These are phyloP conservation scores for Palythoa grandiflora DNA, from an alignment of 92 coral and sea anemone species.

Conservation along the genomic window DNA sequence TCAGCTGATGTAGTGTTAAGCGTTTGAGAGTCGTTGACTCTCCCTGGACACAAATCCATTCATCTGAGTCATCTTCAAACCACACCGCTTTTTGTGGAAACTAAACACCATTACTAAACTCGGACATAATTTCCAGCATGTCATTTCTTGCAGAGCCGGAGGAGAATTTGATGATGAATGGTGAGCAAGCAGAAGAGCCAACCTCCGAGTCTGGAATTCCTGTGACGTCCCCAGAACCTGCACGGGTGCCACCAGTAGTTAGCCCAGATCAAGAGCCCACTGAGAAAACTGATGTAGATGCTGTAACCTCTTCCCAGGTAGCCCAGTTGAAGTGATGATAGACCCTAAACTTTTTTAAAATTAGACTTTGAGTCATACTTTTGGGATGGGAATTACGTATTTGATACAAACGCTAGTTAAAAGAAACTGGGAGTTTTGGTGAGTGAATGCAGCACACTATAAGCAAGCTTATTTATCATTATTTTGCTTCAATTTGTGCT, in stretches of 20 bases:
- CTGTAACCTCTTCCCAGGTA: slow-evolving; percentile 38
- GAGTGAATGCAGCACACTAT: too few relatives aligned
- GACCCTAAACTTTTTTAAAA: neutral
- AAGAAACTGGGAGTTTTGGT: too few relatives aligned
- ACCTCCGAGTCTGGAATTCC: slow-evolving; percentile 18
- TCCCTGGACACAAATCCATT: too few relatives aligned
- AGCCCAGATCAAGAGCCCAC: slow-evolving; percentile 29
- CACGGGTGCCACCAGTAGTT: slow-evolving; percentile 42
- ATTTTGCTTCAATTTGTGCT: too few relatives aligned
- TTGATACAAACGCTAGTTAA: too few relatives aligned
- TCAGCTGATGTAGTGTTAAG: too few relatives aligned
- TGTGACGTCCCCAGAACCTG: slow-evolving; percentile 35
- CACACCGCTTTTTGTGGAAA: neutral
- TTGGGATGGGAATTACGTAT: too few relatives aligned
- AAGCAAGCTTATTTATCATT: too few relatives aligned
- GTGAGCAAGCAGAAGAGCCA: slow-evolving; percentile 51
- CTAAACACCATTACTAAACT: neutral
- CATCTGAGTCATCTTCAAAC: too few relatives aligned
- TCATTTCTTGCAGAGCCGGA: slow-evolving; percentile 57
- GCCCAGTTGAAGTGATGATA: neutral
- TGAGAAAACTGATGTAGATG: neutral
- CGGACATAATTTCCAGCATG: neutral
- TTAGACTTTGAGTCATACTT: too few relatives aligned
- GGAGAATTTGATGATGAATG: slow-evolving; percentile 79
- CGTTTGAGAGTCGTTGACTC: too few relatives aligned